These are phyloP conservation scores for Eupithecia insigniata DNA, from an alignment of 2,888 invertebrate genomes.

Conservation along the genomic window DNA sequence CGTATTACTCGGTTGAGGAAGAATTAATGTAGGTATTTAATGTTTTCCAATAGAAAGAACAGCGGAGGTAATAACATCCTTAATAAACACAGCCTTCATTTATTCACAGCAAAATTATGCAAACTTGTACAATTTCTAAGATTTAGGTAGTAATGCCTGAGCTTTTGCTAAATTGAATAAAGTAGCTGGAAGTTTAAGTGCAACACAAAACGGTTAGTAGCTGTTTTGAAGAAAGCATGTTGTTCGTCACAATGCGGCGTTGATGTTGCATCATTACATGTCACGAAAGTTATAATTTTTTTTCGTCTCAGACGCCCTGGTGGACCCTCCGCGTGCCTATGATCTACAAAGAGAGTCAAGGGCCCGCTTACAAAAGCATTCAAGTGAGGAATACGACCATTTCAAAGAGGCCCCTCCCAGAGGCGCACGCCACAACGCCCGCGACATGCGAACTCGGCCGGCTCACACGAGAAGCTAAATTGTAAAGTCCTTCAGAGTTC, in stretches of 20 bases:
- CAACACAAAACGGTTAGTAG: neutral
- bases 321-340: neutral
- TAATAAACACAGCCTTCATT: slow-evolving; percentile 16
- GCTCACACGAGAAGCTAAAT: slow-evolving; percentile 52
- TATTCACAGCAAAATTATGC: slow-evolving; percentile 15
- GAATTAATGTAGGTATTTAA: neutral
- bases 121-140: slow-evolving; percentile 19
- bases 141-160: slow-evolving; percentile 3
- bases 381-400: neutral
- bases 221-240: neutral
- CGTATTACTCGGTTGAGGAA: slow-evolving; percentile 6
- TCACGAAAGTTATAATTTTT: no score
- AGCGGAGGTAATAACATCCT: slow-evolving; percentile 5
- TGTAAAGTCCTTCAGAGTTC: slow-evolving; percentile 43
- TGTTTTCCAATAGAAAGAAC: slow-evolving; percentile 18
- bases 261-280: neutral
- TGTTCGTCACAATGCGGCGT: neutral
- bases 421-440: slow-evolving; percentile 44
- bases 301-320: neutral
- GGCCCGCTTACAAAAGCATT: neutral
- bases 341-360: slow-evolving; percentile 6
- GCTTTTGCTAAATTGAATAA: slow-evolving; percentile 14
- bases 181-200: neutral
- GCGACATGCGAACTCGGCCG: slow-evolving; percentile 55
- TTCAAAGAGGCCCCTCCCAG: neutral